These are phyloP conservation scores for Rhyacophila evoluta DNA, from an alignment of 2,888 invertebrate genomes.

Conservation along the genomic window DNA sequence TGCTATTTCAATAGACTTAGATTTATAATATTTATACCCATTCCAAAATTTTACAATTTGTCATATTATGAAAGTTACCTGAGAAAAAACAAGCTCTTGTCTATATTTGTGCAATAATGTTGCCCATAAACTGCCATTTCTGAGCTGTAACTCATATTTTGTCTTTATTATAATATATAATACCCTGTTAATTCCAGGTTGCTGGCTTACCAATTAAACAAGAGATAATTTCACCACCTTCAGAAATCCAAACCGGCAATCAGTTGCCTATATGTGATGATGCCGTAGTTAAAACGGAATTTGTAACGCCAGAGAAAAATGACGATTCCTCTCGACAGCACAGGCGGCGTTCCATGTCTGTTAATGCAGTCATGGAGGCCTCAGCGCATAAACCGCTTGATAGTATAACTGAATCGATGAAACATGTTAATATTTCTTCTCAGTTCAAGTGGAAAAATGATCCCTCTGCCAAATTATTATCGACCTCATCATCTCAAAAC, in stretches of 20 bases:
- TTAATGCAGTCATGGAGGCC: conserved; percentile 41
- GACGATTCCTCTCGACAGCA: background rate
- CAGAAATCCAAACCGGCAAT: background rate
- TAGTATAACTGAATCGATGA: conserved; percentile 3
- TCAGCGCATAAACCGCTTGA: background rate
- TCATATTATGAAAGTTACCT: no score
- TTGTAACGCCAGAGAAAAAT: conserved; percentile 8
- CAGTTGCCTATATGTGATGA: background rate
- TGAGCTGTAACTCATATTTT: no score
- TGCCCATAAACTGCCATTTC: no score
- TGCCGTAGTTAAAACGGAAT: background rate
- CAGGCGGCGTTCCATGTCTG: conserved; percentile 50
- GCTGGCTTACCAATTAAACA: conserved; percentile 32
- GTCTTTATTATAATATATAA: no score
- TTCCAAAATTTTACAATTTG: no score
- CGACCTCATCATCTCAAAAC: conserved; percentile 44
- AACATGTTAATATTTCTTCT: conserved; percentile 32
- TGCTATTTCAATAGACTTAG: no score
- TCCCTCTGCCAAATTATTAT: conserved; percentile 35
- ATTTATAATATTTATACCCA: no score
- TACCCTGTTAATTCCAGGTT: background rate
- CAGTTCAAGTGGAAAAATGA: background rate
- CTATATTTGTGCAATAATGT: no score
- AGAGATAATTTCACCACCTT: conserved; percentile 37
- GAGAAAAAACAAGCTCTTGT: no score